Conservation (phyloP, 2,888 invertebrate genomes). For the Ctenicera cuprea region DNA sequence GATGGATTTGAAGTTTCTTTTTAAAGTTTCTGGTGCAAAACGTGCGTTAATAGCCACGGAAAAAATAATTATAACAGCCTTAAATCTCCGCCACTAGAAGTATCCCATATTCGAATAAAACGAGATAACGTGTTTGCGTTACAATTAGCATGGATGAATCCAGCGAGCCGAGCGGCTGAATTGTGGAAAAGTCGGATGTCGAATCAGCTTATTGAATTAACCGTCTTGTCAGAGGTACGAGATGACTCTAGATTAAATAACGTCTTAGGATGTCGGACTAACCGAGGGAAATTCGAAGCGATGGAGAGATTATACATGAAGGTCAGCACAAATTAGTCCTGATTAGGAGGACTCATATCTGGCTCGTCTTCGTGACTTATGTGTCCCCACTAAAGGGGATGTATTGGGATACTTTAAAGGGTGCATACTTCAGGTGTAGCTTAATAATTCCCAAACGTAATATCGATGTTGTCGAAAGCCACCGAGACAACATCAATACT, state of each 20-base stretch:
- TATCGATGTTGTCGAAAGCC: constrained; percentile 45
- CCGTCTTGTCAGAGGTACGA: constrained; percentile 62
- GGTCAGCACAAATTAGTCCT: constrained; percentile 58
- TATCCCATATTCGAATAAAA: constrained; percentile 35
- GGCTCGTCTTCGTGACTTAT: constrained; percentile 44
- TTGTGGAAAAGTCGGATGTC: constrained; percentile 63
- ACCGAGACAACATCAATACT: constrained; percentile 46
- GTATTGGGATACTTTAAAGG: constrained; percentile 30
- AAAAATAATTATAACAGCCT: constrained; percentile 5
- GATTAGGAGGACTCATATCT: constrained; percentile 52
- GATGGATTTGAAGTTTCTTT: background rate
- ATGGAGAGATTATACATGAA: constrained; percentile 58
- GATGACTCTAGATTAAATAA: constrained; percentile 64
- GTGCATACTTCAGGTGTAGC: constrained; percentile 29
- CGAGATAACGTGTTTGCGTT: constrained; percentile 57
- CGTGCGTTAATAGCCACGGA: background rate
- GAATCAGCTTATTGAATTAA: constrained; percentile 64
- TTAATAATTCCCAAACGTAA: constrained; percentile 10
- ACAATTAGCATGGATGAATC: constrained; percentile 61
- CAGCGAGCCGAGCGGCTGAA: constrained; percentile 57
- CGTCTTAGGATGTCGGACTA: constrained; percentile 60
- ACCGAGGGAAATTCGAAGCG: constrained; percentile 58
- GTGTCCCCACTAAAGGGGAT: constrained; percentile 52
- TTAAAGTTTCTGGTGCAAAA: background rate
- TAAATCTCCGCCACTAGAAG: constrained; percentile 17